phyloP scores from a whole-genome alignment of 2,888 invertebrate species.

The Hemaris fuciformis region DNA sequence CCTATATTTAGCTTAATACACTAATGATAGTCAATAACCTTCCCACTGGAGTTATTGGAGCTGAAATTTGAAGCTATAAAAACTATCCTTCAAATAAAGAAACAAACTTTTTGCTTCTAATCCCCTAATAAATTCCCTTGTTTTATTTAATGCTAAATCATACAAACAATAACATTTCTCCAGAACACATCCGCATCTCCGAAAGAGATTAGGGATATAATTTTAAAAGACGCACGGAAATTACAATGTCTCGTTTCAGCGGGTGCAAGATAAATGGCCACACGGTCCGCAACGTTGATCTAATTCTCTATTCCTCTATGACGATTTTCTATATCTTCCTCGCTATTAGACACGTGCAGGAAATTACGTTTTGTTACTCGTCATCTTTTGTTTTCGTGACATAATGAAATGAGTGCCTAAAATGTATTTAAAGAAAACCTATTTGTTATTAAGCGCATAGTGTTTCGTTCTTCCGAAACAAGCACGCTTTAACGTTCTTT shows the following conservation, averaged over 20 bases:
- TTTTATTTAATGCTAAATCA: background rate
- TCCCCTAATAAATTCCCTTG: no score
- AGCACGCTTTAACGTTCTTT: no score
- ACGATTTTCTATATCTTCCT: background rate
- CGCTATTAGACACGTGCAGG: background rate
- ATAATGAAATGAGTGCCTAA: background rate
- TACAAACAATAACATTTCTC: background rate
- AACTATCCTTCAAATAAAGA: no score
- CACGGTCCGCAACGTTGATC: background rate
- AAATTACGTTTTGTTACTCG: constrained; percentile 2
- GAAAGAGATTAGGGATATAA: constrained; percentile 8
- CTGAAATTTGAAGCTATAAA: no score
- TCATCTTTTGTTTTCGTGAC: background rate
- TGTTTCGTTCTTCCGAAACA: no score
- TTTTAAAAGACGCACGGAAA: constrained; percentile 17
- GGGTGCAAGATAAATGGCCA: constrained; percentile 11
- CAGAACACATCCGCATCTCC: background rate
- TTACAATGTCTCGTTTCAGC: constrained; percentile 15
- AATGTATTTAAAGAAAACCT: no score
- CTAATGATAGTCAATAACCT: no score
- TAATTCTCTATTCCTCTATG: background rate
- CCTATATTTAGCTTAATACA: no score
- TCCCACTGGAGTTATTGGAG: no score
- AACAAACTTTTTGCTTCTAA: no score
- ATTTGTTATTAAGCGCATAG: no score